phyloP scores from a whole-genome alignment of 2,888 invertebrate genomes.

The Machimus rusticus region DNA sequence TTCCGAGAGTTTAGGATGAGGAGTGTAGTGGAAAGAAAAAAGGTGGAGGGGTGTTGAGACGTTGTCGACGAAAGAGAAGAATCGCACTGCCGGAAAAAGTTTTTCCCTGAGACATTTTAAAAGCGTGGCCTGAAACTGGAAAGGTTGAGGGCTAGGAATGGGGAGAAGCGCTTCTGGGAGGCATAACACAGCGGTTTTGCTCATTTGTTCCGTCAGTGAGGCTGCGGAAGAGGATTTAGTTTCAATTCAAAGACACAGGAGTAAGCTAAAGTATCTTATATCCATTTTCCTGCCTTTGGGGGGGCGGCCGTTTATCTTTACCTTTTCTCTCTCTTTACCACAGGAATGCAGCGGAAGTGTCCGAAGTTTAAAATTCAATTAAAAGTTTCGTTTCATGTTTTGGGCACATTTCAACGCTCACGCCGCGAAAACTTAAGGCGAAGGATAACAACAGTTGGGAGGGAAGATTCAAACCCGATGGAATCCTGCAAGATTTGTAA shows the following conservation, averaged over 20 bases:
- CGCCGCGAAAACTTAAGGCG: neutral
- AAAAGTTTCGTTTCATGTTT: constrained; percentile 10
- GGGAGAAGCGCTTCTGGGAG: neutral
- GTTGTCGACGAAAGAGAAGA: neutral
- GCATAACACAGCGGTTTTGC: neutral
- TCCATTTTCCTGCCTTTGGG: neutral
- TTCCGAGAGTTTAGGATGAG: neutral
- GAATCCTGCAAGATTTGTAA: neutral
- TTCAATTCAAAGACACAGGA: neutral
- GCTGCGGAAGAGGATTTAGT: neutral
- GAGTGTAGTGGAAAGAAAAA: neutral
- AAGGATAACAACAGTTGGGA: neutral
- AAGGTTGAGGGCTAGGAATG: neutral
- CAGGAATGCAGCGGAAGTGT: constrained; percentile 9
- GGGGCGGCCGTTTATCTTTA: neutral
- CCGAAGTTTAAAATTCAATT: constrained; percentile 30
- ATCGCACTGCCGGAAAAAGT: neutral
- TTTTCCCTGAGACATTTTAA: neutral
- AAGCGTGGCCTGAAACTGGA: neutral
- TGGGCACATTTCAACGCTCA: neutral
- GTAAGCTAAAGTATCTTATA: neutral
- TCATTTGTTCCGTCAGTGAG: neutral
- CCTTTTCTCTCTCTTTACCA: neutral
- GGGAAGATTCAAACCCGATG: neutral
- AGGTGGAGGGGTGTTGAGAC: neutral